Evolutionary conservation across 2,888 invertebrate species (phyloP).

Genomic region (Miltochrista miniata): DNA sequence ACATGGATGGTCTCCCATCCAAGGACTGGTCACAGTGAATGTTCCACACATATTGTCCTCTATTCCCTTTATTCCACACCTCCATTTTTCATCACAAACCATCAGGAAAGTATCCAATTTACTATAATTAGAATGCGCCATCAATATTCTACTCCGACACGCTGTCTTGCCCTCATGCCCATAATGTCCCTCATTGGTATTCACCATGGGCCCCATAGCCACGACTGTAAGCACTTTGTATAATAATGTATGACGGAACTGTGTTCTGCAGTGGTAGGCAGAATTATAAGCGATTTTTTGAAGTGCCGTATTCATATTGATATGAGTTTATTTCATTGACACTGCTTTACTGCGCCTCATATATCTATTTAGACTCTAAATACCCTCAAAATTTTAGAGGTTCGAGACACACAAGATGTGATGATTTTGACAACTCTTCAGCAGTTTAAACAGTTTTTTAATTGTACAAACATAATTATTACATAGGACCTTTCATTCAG

Average conservation of each 20-base stretch:
- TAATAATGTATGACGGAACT: conserved; percentile 19
- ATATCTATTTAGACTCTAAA: too few species aligned
- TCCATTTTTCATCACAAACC: neutral
- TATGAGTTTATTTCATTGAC: too few species aligned
- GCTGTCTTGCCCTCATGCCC: conserved; percentile 25
- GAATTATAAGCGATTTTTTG: conserved; percentile 9
- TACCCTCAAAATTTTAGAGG: too few species aligned
- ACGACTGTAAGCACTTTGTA: conserved; percentile 28
- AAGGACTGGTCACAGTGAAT: too few species aligned
- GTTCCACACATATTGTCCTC: neutral
- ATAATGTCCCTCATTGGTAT: conserved; percentile 24
- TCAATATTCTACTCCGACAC: conserved; percentile 29
- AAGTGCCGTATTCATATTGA: neutral
- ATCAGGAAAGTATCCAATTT: conserved; percentile 8
- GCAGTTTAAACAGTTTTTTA: too few species aligned
- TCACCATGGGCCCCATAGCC: conserved; percentile 10
- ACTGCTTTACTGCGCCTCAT: too few species aligned
- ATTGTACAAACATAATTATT: too few species aligned
- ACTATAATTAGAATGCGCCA: conserved; percentile 17
- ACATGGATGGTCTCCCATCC: too few species aligned
- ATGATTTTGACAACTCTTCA: too few species aligned
- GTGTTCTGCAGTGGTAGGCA: conserved; percentile 2
- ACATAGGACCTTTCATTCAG: too few species aligned
- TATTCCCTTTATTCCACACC: neutral
- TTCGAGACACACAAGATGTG: too few species aligned